phyloP scores from a whole-genome alignment of 1,140 invertebrate genomes.

The Drosophila chauvacae region DNA sequence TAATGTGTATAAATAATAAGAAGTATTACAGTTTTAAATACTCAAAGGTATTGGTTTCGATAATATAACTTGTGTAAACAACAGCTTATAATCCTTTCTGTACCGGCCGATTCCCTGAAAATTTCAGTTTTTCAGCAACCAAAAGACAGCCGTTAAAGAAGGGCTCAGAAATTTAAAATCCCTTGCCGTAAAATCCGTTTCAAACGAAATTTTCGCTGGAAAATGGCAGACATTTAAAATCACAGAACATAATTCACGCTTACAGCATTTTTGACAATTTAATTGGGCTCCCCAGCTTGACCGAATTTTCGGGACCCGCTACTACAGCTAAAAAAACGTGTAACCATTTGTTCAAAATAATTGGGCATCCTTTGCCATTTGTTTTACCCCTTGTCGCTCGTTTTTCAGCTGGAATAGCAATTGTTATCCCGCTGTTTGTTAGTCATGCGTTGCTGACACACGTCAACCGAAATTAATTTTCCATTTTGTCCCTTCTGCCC shows the following conservation, averaged over 20 bases:
- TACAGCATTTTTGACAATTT: conserved; percentile 70
- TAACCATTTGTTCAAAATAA: conserved; percentile 66
- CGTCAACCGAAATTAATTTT: conserved; percentile 75
- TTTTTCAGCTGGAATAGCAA: conserved; percentile 57
- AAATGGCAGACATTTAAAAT: conserved; percentile 58
- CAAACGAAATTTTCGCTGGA: conserved; percentile 17
- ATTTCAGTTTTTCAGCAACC: not conserved
- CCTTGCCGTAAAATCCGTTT: conserved; percentile 29
- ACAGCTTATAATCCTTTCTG: not conserved
- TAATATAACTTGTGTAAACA: not conserved
- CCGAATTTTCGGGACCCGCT: conserved; percentile 3
- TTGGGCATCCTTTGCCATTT: conserved; percentile 71
- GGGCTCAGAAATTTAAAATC: conserved; percentile 17
- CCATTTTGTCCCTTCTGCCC: conserved; percentile 33
- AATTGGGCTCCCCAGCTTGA: conserved; percentile 51
- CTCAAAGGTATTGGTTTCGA: not conserved
- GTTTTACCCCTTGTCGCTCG: conserved; percentile 55
- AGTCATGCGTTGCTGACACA: conserved; percentile 67
- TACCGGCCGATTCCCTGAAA: not conserved
- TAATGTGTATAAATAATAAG: not conserved
- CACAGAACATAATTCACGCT: conserved; percentile 64
- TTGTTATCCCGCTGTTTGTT: conserved; percentile 40
- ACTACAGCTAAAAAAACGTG: conserved; percentile 17
- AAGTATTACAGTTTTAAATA: not conserved
- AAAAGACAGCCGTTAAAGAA: not conserved